These are phyloP conservation scores for Drosophila miranda DNA, from an alignment of 1,140 invertebrate species.

Conservation along the genomic window DNA sequence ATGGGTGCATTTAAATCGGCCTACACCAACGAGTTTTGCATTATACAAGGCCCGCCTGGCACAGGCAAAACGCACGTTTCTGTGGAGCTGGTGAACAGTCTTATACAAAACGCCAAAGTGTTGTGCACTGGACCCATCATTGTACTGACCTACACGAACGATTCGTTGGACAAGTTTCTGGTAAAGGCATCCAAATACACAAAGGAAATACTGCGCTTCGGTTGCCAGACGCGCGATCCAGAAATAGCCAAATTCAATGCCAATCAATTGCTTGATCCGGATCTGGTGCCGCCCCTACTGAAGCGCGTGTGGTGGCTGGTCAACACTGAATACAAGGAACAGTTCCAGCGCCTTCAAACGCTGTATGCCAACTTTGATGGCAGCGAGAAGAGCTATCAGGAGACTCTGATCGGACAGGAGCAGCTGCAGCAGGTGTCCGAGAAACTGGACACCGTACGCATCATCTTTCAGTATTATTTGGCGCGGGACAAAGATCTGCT, in stretches of 20 bases:
- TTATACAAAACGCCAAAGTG: slow-evolving; percentile 83
- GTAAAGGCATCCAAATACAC: slow-evolving; percentile 86
- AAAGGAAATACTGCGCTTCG: slow-evolving; percentile 87
- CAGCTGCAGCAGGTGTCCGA: slow-evolving; percentile 45
- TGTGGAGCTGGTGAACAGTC: slow-evolving; percentile 85
- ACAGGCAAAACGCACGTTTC: slow-evolving; percentile 92
- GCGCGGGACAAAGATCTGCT: slow-evolving; percentile 83
- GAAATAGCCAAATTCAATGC: slow-evolving; percentile 63
- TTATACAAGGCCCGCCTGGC: slow-evolving; percentile 92
- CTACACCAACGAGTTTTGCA: slow-evolving; percentile 85
- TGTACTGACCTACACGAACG: slow-evolving; percentile 93
- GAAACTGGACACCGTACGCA: slow-evolving; percentile 60
- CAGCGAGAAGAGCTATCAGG: slow-evolving; percentile 72
- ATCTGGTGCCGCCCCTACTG: slow-evolving; percentile 30
- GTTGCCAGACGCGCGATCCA: slow-evolving; percentile 84
- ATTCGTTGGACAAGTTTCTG: slow-evolving; percentile 95
- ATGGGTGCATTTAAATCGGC: slow-evolving; percentile 84
- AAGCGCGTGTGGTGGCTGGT: slow-evolving; percentile 68
- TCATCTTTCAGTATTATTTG: slow-evolving; percentile 63
- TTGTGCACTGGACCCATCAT: slow-evolving; percentile 85
- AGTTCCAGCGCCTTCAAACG: slow-evolving; percentile 63
- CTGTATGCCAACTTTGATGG: slow-evolving; percentile 75
- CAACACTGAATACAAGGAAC: slow-evolving; percentile 67
- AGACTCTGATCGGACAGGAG: slow-evolving; percentile 60
- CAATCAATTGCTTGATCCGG: slow-evolving; percentile 5